Conservation (phyloP, 2,888 invertebrate genomes). For the Stenolophus ochropezus region DNA sequence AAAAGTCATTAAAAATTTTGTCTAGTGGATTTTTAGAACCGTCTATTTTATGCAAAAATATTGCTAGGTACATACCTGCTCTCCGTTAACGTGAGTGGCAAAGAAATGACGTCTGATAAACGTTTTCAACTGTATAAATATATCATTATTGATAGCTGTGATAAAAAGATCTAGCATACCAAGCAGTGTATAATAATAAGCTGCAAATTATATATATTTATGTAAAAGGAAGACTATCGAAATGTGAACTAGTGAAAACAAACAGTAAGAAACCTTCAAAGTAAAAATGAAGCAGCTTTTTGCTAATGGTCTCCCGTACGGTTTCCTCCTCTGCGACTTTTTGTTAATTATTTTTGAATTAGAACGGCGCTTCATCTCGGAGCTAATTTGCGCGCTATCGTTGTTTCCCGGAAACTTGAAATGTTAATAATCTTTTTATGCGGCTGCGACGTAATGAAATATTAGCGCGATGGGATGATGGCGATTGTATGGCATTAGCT, state of each 20-base stretch:
- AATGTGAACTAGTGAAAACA: not conserved
- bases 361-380: not conserved
- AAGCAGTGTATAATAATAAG: no score
- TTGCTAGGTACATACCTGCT: no score
- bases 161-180: no score
- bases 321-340: not conserved
- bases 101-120: no score
- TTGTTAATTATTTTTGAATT: conserved; percentile 25
- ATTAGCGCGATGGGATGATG: not conserved
- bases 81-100: no score
- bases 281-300: not conserved
- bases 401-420: not conserved
- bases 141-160: no score
- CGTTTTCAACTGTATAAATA: no score
- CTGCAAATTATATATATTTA: no score
- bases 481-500: not conserved
- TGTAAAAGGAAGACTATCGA: no score
- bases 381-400: not conserved
- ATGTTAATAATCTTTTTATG: conserved; percentile 9
- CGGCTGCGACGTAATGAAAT: not conserved
- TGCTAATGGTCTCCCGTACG: not conserved
- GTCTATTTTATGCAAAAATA: no score
- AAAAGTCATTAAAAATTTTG: no score
- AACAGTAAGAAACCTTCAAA: not conserved
- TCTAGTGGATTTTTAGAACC: no score